Evolutionary conservation across 2,113 vertebrate species (phyloP).

Genomic region (Myiozetetes cayanensis): DNA sequence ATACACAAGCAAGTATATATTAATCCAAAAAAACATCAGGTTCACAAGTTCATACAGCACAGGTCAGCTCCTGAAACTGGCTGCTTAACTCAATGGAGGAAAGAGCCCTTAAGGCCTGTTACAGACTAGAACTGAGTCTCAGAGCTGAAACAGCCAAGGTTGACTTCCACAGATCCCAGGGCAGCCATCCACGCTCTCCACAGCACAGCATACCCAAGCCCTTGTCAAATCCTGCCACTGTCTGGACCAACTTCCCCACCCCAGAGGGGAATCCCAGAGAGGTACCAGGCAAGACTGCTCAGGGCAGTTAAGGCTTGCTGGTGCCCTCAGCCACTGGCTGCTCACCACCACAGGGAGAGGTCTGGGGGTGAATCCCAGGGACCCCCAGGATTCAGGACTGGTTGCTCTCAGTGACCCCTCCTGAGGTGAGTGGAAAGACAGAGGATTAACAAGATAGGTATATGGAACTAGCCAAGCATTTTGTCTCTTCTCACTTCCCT

Average conservation of each 20-base stretch:
- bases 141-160: background rate
- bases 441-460: background rate
- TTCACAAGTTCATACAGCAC: background rate
- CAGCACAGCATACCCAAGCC: background rate
- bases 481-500: background rate
- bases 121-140: background rate
- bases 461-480: background rate
- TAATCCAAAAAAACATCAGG: background rate
- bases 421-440: background rate
- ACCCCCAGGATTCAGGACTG: too few species aligned
- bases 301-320: background rate
- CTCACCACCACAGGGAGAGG: background rate
- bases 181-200: background rate
- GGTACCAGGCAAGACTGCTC: background rate
- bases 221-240: background rate
- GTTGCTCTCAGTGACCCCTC: background rate
- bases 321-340: background rate
- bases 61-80: background rate
- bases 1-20: background rate
- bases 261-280: background rate
- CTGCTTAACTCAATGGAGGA: background rate
- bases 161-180: background rate
- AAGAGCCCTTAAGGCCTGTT: background rate
- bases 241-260: background rate
- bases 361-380: background rate